These are phyloP conservation scores for Miichthys miiuy DNA, from an alignment of 2,797 vertebrate genomes.

Conservation along the genomic window DNA sequence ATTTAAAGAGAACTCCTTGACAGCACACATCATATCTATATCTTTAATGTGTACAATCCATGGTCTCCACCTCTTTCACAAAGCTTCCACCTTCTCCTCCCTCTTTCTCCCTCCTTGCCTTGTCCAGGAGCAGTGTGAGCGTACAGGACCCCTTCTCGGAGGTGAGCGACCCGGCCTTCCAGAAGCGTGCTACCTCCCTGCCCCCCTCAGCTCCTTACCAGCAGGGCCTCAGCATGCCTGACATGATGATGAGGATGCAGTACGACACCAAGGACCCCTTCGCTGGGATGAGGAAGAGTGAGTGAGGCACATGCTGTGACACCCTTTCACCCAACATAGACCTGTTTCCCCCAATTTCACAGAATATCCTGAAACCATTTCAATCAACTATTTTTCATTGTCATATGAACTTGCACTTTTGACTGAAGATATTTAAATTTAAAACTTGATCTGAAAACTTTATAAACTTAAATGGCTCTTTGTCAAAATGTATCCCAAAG, in stretches of 20 bases:
- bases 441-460: conserved; percentile 33
- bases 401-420: neutral
- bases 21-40: neutral
- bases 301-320: conserved; percentile 63
- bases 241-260: conserved; percentile 97
- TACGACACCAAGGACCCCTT: conserved; percentile 98
- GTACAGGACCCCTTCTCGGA: conserved; percentile 98
- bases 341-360: neutral
- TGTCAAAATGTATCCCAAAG: conserved; percentile 35
- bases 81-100: neutral
- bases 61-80: conserved; percentile 5
- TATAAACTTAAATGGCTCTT: conserved; percentile 20
- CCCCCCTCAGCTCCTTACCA: conserved; percentile 93
- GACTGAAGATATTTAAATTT: conserved; percentile 9
- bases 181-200: conserved; percentile 90
- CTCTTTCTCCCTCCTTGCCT: conserved; percentile 4
- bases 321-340: conserved; percentile 2
- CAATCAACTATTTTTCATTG: neutral
- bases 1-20: neutral
- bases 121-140: conserved; percentile 91
- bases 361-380: neutral
- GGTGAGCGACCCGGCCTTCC: conserved; percentile 93
- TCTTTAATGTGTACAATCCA: conserved; percentile 2
- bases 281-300: conserved; percentile 97
- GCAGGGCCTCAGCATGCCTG: conserved; percentile 92